Conservation (phyloP, 2,888 invertebrate genomes). For the Arctia plantaginis region DNA sequence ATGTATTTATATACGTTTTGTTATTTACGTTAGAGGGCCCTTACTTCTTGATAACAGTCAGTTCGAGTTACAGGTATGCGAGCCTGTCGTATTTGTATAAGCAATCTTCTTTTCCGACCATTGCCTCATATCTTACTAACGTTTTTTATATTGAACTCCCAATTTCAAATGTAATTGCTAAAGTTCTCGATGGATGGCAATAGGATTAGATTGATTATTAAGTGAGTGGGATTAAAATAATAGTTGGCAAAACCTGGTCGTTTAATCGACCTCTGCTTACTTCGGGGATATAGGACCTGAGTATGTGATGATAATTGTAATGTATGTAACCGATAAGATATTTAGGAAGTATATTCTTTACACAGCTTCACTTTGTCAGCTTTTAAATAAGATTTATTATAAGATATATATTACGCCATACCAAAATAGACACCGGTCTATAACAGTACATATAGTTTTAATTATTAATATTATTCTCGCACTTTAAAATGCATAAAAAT, state of each 20-base stretch:
- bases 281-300: no score
- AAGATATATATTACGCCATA: no score
- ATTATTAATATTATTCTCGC: no score
- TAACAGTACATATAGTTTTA: neutral
- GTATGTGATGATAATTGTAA: no score
- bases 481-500: neutral
- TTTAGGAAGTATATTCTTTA: no score
- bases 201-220: neutral
- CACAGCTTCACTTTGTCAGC: no score
- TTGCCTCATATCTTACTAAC: neutral
- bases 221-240: neutral
- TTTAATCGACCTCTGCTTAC: no score
- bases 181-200: neutral
- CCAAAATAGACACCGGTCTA: no score
- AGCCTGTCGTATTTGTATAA: neutral
- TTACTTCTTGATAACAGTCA: no score
- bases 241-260: neutral
- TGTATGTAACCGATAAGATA: no score
- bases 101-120: neutral
- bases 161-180: neutral
- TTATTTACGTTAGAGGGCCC: no score
- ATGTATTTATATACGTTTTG: neutral
- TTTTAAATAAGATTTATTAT: no score
- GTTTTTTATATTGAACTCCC: neutral
- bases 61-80: neutral